Conservation (phyloP, 2,888 invertebrate genomes). For the Cheilosia vernalis region DNA sequence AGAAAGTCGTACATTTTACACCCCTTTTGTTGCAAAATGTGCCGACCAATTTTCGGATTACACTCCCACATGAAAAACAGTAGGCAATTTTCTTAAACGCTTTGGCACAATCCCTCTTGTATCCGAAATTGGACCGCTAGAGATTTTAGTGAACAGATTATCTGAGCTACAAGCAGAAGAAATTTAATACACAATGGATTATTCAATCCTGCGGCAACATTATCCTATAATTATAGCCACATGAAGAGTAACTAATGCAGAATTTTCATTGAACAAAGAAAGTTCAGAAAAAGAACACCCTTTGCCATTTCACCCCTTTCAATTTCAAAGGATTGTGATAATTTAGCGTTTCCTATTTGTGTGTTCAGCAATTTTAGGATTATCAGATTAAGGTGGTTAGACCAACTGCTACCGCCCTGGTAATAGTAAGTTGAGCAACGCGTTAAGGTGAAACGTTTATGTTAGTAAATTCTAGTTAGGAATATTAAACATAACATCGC, state of each 20-base stretch:
- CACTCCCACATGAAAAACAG: neutral
- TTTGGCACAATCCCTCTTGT: neutral
- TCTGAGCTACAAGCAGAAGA: neutral
- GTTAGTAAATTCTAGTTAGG: too few species aligned
- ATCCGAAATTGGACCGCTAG: neutral
- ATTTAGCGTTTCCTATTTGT: neutral
- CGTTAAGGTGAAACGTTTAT: too few species aligned
- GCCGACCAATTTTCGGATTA: slow-evolving; percentile 1
- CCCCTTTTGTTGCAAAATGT: too few species aligned
- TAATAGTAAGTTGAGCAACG: too few species aligned
- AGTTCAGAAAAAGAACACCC: neutral
- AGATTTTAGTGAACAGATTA: slow-evolving; percentile 11
- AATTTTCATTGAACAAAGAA: slow-evolving; percentile 15
- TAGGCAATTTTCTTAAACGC: slow-evolving; percentile 15
- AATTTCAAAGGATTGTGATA: too few species aligned
- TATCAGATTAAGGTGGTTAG: slow-evolving; percentile 30
- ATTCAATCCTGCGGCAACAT: slow-evolving; percentile 4
- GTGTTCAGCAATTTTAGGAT: slow-evolving; percentile 42
- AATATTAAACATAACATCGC: too few species aligned
- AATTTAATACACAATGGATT: slow-evolving; percentile 5
- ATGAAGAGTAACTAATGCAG: slow-evolving; percentile 17
- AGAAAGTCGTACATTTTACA: too few species aligned
- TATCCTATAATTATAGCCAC: slow-evolving; percentile 45
- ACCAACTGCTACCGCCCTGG: slow-evolving; percentile 6
- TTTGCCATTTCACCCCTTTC: too few species aligned